Conservation (phyloP, 2,113 vertebrate genomes). For the Cephalophus harveyi region DNA sequence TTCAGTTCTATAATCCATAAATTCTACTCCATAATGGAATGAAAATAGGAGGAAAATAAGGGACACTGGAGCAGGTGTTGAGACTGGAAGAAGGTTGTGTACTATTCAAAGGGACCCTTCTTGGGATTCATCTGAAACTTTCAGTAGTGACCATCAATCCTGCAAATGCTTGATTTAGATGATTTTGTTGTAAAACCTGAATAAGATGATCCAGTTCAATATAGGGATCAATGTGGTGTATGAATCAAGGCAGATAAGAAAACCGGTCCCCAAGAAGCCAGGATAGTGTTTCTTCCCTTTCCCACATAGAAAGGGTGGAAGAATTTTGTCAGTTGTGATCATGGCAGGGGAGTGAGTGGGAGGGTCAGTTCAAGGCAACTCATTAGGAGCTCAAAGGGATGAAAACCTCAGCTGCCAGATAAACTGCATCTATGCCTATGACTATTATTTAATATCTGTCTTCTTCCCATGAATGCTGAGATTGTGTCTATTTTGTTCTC, state of each 20-base stretch:
- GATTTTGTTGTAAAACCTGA: background rate
- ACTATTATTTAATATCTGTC: background rate
- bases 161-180: background rate
- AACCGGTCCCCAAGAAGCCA: background rate
- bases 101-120: background rate
- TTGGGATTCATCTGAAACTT: background rate
- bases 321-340: background rate
- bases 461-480: background rate
- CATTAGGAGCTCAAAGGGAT: background rate
- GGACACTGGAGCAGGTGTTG: background rate
- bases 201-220: background rate
- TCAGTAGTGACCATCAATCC: background rate
- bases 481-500: background rate
- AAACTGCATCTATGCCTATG: background rate
- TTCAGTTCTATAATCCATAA: background rate
- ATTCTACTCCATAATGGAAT: background rate
- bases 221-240: background rate
- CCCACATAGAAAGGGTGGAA: background rate
- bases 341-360: background rate
- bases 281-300: background rate
- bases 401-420: background rate
- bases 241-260: background rate
- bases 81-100: background rate
- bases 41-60: background rate
- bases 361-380: background rate